These are phyloP conservation scores for Sardinella longiceps DNA, from an alignment of 2,797 vertebrate genomes.

Conservation along the genomic window DNA sequence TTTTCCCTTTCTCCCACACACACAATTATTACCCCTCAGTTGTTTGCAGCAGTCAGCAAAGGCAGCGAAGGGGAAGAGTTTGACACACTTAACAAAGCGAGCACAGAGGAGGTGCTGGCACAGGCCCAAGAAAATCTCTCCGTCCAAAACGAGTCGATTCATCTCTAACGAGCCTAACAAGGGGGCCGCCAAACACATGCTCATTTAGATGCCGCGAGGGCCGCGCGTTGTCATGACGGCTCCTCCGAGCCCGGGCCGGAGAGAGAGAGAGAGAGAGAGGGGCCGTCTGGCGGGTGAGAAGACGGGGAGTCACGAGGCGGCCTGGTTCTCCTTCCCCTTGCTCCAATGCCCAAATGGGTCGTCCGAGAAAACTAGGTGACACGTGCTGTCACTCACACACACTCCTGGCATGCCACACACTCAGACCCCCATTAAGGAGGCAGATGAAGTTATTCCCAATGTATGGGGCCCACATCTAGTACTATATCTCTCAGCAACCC, in stretches of 20 bases:
- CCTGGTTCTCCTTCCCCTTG: conserved; percentile 12
- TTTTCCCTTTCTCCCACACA: conserved; percentile 55
- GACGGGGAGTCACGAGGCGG: conserved; percentile 23
- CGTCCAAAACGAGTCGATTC: conserved; percentile 54
- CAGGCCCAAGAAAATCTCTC: conserved; percentile 58
- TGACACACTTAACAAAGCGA: conserved; percentile 74
- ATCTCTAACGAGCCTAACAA: conserved; percentile 62
- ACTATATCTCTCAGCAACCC: background rate
- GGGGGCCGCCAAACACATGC: conserved; percentile 45
- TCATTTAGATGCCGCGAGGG: conserved; percentile 30
- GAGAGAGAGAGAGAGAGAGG: conserved; percentile 16
- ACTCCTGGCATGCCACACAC: conserved; percentile 14
- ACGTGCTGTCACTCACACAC: conserved; percentile 38
- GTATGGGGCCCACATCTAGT: background rate
- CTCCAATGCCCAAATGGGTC: conserved; percentile 17
- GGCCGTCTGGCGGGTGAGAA: conserved; percentile 18
- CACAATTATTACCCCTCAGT: conserved; percentile 61
- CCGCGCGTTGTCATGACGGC: conserved; percentile 13
- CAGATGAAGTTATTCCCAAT: background rate
- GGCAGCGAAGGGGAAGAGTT: conserved; percentile 71
- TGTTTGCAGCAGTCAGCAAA: conserved; percentile 72
- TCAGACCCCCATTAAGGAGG: background rate
- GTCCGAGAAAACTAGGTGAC: conserved; percentile 25
- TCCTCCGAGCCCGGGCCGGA: conserved; percentile 3
- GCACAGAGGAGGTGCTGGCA: conserved; percentile 64